Evolutionary conservation across 2,797 vertebrate species (phyloP).

Genomic region (Typhlichthys eigenmanni): DNA sequence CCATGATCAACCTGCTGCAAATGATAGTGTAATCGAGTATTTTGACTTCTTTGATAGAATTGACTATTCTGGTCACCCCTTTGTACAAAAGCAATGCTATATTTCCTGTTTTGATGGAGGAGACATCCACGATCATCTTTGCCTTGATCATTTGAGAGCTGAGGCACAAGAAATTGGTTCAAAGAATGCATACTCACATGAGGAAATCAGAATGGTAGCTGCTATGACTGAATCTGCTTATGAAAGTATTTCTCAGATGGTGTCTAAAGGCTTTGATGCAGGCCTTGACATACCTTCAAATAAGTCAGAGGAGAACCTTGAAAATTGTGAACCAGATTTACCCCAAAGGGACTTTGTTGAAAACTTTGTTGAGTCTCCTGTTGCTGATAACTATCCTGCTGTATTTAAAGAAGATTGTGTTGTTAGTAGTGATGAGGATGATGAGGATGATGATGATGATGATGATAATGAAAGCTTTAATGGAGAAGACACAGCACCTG

Average conservation of each 20-base stretch:
- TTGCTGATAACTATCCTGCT: constrained; percentile 16
- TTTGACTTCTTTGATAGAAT: constrained; percentile 68
- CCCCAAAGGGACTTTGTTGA: too few species aligned
- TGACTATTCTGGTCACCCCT: constrained; percentile 34
- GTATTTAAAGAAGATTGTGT: constrained; percentile 28
- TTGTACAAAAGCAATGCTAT: constrained; percentile 47
- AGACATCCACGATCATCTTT: constrained; percentile 56
- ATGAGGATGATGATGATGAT: constrained; percentile 14
- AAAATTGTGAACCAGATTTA: constrained; percentile 34
- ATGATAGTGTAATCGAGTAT: constrained; percentile 43
- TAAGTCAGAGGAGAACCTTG: constrained; percentile 27
- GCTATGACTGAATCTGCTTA: neutral
- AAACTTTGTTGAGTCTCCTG: too few species aligned
- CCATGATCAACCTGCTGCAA: constrained; percentile 17
- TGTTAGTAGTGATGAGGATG: neutral
- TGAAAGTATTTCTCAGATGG: constrained; percentile 21
- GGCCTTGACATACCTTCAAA: constrained; percentile 3
- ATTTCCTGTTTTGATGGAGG: constrained; percentile 74
- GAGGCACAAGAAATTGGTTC: constrained; percentile 19
- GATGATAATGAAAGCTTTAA: constrained; percentile 16
- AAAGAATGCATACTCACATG: neutral
- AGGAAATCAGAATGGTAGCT: constrained; percentile 13
- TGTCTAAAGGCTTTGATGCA: neutral
- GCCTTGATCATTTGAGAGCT: constrained; percentile 31
- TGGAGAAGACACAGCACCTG: constrained; percentile 6